Evolutionary conservation across 2,888 invertebrate genomes (phyloP).

Genomic region (Beris morrisii): DNA sequence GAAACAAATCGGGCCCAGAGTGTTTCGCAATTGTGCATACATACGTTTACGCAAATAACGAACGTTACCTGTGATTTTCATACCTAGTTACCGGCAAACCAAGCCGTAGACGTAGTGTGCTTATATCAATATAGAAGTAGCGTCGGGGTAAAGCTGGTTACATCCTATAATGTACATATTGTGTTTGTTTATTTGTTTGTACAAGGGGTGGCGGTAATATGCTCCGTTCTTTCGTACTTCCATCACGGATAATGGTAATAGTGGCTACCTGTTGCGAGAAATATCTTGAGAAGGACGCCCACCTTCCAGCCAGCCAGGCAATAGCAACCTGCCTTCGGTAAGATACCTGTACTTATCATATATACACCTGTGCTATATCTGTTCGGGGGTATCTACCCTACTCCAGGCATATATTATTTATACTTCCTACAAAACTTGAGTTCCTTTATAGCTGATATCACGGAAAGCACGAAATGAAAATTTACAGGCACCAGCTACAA

Average conservation of each 20-base stretch:
- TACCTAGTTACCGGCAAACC: constrained; percentile 4
- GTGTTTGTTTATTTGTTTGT: constrained; percentile 33
- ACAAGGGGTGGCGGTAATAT: constrained; percentile 31
- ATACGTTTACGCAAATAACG: neutral
- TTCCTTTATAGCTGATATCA: constrained; percentile 39
- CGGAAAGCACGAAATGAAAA: constrained; percentile 38
- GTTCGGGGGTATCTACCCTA: constrained; percentile 12
- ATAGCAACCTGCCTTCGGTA: neutral
- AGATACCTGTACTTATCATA: constrained; percentile 19
- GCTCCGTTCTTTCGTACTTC: constrained; percentile 28
- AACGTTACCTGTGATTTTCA: constrained; percentile 15
- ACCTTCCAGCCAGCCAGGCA: neutral
- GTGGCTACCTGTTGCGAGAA: constrained; percentile 37
- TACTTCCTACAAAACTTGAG: constrained; percentile 36
- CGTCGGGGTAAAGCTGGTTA: neutral
- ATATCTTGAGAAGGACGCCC: constrained; percentile 6
- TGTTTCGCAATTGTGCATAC: neutral
- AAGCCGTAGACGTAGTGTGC: neutral
- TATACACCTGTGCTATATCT: constrained; percentile 19
- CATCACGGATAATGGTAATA: constrained; percentile 32
- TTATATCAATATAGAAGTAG: too few relatives aligned
- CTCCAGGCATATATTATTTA: constrained; percentile 37
- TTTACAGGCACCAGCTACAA: constrained; percentile 30
- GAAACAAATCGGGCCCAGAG: neutral
- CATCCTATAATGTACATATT: constrained; percentile 33